Evolutionary conservation across 2,888 invertebrate genomes (phyloP).

Genomic region (Lacanobia wlatinum): DNA sequence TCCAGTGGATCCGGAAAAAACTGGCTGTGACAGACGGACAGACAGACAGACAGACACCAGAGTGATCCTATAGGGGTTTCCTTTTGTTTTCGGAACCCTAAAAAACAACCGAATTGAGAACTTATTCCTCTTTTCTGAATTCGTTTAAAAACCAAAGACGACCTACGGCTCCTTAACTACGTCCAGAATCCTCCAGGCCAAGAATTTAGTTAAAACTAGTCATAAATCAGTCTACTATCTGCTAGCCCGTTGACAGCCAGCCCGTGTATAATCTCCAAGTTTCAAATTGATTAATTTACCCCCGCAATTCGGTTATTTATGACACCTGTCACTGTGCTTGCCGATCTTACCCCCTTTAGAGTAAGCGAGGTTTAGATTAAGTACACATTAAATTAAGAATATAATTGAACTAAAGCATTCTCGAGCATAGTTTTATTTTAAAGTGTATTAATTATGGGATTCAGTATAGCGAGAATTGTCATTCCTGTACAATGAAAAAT

Average conservation of each 20-base stretch:
- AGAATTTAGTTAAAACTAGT: background rate
- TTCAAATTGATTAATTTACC: conserved; percentile 48
- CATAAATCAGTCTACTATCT: conserved; percentile 40
- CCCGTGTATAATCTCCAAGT: conserved; percentile 11
- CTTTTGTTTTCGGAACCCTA: no score
- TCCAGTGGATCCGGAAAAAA: no score
- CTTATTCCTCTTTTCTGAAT: no score
- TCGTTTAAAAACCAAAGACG: background rate
- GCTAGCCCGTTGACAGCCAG: conserved; percentile 5
- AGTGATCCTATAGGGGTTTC: no score
- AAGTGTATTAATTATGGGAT: no score
- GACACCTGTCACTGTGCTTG: conserved; percentile 19
- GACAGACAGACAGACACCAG: no score
- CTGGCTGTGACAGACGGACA: no score
- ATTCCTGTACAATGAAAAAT: no score
- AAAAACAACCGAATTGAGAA: no score
- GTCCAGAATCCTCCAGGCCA: background rate
- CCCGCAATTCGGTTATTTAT: conserved; percentile 49
- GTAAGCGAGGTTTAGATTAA: background rate
- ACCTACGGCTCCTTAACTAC: background rate
- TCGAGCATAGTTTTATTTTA: no score
- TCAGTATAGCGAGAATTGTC: no score
- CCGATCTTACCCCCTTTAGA: background rate
- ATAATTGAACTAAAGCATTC: no score
- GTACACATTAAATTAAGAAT: background rate